Conservation (phyloP, 2,888 invertebrate species). For the Eueremaeus valkanovi region DNA sequence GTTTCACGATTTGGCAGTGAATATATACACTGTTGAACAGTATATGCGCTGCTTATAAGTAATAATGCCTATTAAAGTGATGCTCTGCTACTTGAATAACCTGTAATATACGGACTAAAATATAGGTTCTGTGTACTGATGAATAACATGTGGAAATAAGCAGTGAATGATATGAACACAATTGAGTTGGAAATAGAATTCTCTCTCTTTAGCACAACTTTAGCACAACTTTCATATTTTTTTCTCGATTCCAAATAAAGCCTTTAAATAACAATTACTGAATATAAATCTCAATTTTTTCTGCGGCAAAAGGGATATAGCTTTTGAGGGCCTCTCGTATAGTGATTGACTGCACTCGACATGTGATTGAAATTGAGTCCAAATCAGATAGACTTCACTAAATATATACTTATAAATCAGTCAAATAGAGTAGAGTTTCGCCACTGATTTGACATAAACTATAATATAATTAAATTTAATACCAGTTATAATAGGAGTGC, state of each 20-base stretch:
- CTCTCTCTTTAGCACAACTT: background rate
- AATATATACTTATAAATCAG: slow-evolving; percentile 20
- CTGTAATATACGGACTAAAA: slow-evolving; percentile 29
- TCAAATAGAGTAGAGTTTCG: background rate
- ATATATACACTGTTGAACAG: background rate
- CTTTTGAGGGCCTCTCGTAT: background rate
- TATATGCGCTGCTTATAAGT: slow-evolving; percentile 3
- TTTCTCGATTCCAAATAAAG: slow-evolving; percentile 13
- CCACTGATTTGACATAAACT: slow-evolving; percentile 7
- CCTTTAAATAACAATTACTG: slow-evolving; percentile 8
- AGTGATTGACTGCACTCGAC: slow-evolving; percentile 13
- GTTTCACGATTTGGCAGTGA: slow-evolving; percentile 18
- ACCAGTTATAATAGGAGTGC: background rate
- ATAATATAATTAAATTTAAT: slow-evolving; percentile 31
- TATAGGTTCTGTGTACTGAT: slow-evolving; percentile 18
- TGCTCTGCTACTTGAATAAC: slow-evolving; percentile 32
- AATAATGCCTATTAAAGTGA: slow-evolving; percentile 35
- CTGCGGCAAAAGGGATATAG: background rate
- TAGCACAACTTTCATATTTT: background rate
- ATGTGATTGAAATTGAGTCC: slow-evolving; percentile 12
- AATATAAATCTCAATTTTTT: slow-evolving; percentile 8
- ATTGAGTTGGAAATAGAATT: slow-evolving; percentile 9
- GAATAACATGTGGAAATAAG: slow-evolving; percentile 30
- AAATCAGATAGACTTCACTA: slow-evolving; percentile 15
- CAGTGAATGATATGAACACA: slow-evolving; percentile 28